These are phyloP conservation scores for Hybognathus amarus DNA, from an alignment of 2,797 vertebrate genomes.

Conservation along the genomic window DNA sequence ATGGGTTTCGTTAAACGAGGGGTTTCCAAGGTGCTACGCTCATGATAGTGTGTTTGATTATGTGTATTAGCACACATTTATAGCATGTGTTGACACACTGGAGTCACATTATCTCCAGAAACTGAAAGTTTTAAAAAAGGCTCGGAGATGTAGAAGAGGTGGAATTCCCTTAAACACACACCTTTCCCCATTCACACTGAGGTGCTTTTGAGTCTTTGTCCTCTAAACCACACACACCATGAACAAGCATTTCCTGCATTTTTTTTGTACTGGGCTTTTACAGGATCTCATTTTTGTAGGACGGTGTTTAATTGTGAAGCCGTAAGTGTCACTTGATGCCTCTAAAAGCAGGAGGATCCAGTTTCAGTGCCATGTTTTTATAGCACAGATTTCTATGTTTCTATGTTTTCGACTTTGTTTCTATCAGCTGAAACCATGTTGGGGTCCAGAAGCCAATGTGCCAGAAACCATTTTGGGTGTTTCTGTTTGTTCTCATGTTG, in stretches of 20 bases:
- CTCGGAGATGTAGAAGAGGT: neutral
- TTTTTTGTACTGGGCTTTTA: conserved; percentile 80
- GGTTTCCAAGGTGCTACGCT: conserved; percentile 6
- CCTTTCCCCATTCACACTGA: conserved; percentile 74
- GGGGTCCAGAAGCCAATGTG: conserved; percentile 69
- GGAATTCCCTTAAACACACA: conserved; percentile 27
- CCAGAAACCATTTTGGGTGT: conserved; percentile 74
- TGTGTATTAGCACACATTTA: neutral
- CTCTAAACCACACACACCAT: conserved; percentile 77
- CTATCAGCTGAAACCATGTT: conserved; percentile 67
- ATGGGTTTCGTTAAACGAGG: neutral
- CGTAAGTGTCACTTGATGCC: conserved; percentile 71
- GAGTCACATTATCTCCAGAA: neutral
- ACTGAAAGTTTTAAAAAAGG: conserved; percentile 10
- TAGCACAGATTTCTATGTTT: conserved; percentile 55
- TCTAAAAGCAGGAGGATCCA: conserved; percentile 66
- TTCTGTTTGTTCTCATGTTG: conserved; percentile 35
- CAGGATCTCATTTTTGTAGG: conserved; percentile 83
- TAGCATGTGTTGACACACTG: neutral
- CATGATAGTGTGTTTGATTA: neutral
- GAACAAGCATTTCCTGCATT: conserved; percentile 72
- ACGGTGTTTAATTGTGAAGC: conserved; percentile 78
- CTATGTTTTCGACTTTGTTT: conserved; percentile 66
- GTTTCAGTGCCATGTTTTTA: conserved; percentile 68
- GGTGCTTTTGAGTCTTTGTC: conserved; percentile 82